phyloP scores from a whole-genome alignment of 2,113 vertebrate species.

The Laterallus jamaicensis region DNA sequence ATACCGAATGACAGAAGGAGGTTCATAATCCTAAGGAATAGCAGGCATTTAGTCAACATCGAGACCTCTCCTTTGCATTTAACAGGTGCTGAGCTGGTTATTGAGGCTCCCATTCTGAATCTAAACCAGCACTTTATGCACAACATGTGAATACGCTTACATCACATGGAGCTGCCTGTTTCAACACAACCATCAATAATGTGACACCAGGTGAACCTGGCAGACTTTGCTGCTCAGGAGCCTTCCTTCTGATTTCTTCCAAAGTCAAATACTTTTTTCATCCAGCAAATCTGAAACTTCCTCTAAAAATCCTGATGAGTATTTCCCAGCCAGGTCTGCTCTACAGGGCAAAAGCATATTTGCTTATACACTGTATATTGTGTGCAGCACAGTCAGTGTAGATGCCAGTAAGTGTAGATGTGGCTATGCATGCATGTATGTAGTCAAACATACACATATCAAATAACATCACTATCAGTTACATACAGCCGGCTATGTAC shows the following conservation, averaged over 20 bases:
- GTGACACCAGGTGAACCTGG: background rate
- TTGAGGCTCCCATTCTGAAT: background rate
- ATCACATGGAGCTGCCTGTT: background rate
- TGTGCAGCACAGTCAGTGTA: background rate
- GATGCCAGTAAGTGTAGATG: background rate
- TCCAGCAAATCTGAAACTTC: background rate
- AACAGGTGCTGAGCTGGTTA: background rate
- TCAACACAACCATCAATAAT: background rate
- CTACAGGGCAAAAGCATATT: background rate
- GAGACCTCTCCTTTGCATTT: background rate
- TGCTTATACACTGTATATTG: background rate
- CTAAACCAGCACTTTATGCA: background rate
- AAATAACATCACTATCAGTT: accelerated
- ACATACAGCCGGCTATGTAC: background rate
- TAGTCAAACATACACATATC: accelerated
- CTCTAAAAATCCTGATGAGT: accelerated
- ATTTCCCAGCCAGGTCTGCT: background rate
- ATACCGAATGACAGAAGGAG: background rate
- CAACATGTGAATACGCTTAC: background rate
- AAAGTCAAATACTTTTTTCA: background rate
- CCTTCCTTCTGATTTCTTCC: background rate
- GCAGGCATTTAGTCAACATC: background rate
- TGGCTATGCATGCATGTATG: background rate
- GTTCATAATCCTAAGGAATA: background rate
- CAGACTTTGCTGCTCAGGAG: background rate